A percentile compares a stretch with the other conserved stretches of the same genome.
Evolutionary conservation across 2,888 invertebrate genomes (phyloP).

Genomic region (Augiades crinisus): DNA sequence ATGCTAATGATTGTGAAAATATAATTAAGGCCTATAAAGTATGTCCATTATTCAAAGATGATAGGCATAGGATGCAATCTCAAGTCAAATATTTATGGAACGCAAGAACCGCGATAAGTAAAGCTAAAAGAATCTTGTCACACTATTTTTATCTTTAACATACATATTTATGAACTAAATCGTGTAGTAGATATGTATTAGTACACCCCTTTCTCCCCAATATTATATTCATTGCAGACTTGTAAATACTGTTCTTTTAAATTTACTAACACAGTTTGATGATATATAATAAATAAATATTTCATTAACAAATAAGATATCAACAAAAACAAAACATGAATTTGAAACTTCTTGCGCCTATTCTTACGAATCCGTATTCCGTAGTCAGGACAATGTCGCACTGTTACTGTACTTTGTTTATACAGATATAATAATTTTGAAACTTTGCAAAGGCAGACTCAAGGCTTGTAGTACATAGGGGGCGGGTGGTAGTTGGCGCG

Average conservation of each 20-base stretch:
- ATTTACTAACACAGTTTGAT: not conserved
- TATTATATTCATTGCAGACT: too few species aligned
- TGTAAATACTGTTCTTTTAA: too few species aligned
- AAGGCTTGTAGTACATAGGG: not conserved
- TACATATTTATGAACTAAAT: too few species aligned
- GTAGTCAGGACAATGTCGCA: not conserved
- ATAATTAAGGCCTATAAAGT: not conserved
- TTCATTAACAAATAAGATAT: too few species aligned
- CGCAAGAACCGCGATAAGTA: not conserved
- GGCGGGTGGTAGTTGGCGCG: constrained; percentile 29
- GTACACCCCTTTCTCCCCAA: not conserved
- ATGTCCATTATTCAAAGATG: not conserved
- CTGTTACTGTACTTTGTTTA: not conserved
- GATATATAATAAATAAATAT: not conserved
- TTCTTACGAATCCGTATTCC: not conserved
- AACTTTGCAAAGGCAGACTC: constrained; percentile 14
- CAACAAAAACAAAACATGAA: not conserved
- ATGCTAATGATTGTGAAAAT: not conserved
- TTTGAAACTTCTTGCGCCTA: not conserved
- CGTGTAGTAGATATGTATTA: too few species aligned
- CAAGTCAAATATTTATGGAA: not conserved
- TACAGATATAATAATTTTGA: not conserved
- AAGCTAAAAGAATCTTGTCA: not conserved
- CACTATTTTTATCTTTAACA: not conserved
- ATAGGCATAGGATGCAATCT: not conserved